phyloP scores from a whole-genome alignment of 2,797 vertebrate species.

The Phylloscopus collybita region DNA sequence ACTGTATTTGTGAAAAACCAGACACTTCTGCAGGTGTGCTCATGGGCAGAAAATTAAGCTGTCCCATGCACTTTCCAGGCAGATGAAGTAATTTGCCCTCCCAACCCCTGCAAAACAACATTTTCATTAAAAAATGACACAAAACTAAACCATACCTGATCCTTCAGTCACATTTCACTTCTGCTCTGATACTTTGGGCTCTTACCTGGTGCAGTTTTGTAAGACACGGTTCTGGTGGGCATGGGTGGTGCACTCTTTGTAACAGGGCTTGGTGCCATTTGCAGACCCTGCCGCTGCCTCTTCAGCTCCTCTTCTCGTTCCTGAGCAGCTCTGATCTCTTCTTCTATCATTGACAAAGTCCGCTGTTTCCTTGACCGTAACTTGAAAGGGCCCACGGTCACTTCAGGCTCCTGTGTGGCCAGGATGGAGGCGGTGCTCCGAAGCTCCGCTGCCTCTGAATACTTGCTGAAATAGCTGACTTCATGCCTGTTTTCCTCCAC shows the following conservation, averaged over 20 bases:
- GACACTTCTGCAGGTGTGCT: fast-evolving
- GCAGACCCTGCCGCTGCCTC: conserved; percentile 84
- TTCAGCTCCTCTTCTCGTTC: conserved; percentile 95
- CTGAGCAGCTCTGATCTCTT: conserved; percentile 97
- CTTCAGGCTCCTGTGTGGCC: conserved; percentile 84
- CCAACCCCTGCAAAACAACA: fast-evolving
- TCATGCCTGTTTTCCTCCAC: conserved; percentile 83
- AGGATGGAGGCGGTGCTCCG: conserved; percentile 89
- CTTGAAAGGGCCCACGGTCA: conserved; percentile 91
- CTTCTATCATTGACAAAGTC: conserved; percentile 98
- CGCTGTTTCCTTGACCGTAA: conserved; percentile 93
- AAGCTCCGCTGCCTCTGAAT: conserved; percentile 94
- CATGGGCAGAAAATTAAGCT: not conserved
- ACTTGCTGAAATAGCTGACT: conserved; percentile 97
- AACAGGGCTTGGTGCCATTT: conserved; percentile 72
- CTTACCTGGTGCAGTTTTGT: conserved; percentile 92
- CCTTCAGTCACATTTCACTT: not conserved
- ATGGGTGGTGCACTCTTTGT: conserved; percentile 81
- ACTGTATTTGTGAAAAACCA: not conserved
- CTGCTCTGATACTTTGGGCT: not conserved
- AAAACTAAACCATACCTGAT: not conserved
- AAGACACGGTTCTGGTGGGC: conserved; percentile 81
- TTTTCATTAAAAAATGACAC: not conserved
- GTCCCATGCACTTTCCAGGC: not conserved
- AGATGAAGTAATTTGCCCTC: not conserved